Base-by-base conservation (phyloP, 1,140 invertebrate species). In the Ylistrum balloti region DNA sequence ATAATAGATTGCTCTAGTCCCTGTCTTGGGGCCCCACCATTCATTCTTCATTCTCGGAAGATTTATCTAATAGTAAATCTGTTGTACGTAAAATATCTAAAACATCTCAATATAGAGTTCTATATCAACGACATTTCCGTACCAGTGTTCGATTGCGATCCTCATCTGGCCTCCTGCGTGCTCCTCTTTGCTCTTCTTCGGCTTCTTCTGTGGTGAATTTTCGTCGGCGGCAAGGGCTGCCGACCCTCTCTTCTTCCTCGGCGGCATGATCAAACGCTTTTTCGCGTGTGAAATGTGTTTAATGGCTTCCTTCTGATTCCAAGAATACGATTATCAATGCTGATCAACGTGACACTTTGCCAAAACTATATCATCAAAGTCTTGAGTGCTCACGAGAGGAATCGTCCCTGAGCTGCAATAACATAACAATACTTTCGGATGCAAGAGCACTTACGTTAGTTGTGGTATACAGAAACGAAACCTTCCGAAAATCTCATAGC, bases 81-180 rank as follows among this genome's bases (percentile, higher is more conserved):
- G 17, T 1, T 17, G 17, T 15, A 45, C 20, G 20, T 9, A 45
- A 45, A 45, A 17, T 45, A 45, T 45, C 1, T 15, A 45, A 45
- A 45, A 45, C 41, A 45, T 0, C 17, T 0, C 17, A 17, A 13
- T 15, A 45, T 45, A 0, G 20, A 9, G 17, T 45, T 45, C 17
- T 17, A 45, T 17, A 45, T 45, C 41, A 17, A 13, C 10, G 41
- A 45, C 10, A 13, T 17, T 17, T 9, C 17, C n/a, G 3, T 74
- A 74, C 56, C 56, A 74, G 17, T 74, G 56, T 74, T 74, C 56
- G 56, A 74, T 74, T 1, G n/a, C 56, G 56, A 74, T 74, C n/a
- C 56, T 74, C 56, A 74, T 74, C 56, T 28, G 56, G 17, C 22
- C 56, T 5, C 22, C 56, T 28, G 22, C 11, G 22, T 74, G 56